A percentile compares a stretch with the other conserved stretches of the same genome.
phyloP scores from a whole-genome alignment of 2,113 vertebrate genomes.

The Saccopteryx leptura region DNA sequence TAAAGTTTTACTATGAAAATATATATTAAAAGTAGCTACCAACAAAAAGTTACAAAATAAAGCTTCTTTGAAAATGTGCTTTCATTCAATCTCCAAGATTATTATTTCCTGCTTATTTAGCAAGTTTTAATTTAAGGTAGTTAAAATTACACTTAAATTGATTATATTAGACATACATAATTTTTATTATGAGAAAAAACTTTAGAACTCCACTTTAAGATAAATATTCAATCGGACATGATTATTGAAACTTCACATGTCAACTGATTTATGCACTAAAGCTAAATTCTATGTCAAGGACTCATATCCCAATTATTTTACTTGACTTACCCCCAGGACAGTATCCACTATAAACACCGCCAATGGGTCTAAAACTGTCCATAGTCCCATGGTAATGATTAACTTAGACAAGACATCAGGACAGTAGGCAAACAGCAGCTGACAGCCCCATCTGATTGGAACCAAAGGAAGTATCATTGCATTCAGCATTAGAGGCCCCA shows the following conservation, averaged over 20 bases:
- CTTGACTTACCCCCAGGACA: conserved; percentile 99
- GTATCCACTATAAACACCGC: conserved; percentile 96
- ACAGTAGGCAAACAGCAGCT: conserved; percentile 95
- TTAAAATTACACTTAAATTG: conserved; percentile 66
- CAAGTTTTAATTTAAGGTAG: background rate
- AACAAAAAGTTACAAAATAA: conserved; percentile 18
- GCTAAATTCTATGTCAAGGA: conserved; percentile 93
- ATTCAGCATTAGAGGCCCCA: conserved; percentile 96
- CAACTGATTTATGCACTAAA: conserved; percentile 88
- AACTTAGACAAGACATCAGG: conserved; percentile 98
- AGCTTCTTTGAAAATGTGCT: background rate
- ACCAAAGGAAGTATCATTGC: conserved; percentile 91
- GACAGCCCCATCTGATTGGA: conserved; percentile 98
- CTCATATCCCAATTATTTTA: conserved; percentile 94
- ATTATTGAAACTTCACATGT: conserved; percentile 82
- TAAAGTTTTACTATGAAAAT: background rate
- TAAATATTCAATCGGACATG: conserved; percentile 38
- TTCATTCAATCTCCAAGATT: background rate
- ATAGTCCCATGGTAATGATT: conserved; percentile 96
- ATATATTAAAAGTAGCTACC: background rate
- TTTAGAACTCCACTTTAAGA: conserved; percentile 68
- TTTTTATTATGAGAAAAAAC: conserved; percentile 80
- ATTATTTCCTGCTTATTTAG: background rate
- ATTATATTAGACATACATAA: conserved; percentile 76
- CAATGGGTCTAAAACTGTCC: conserved; percentile 97